Base-by-base conservation (phyloP, 2,797 vertebrate genomes). In the Labeo calbasu region DNA sequence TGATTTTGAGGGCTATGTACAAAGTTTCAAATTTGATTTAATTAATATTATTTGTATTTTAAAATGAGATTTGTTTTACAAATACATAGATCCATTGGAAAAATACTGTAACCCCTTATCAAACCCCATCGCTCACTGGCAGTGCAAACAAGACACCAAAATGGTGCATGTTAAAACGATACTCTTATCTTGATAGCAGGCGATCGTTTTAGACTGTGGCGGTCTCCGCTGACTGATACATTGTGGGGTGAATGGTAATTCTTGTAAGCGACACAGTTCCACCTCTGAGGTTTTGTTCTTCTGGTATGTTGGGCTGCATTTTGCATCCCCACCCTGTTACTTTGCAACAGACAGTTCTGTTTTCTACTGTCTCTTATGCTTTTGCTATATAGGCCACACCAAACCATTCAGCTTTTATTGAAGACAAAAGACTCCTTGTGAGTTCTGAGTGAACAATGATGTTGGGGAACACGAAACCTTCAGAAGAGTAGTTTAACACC, bases 291-390 rank as follows among this genome's bases (percentile, higher is more conserved):
- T 77, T 65, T 85, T 82, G 84, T 85, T 85, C 61, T 15, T 46
- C 13, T 19, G 21, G 21, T 36, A 70, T 63, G 53, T 63, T n/a
- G 36, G 79, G n/a, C 50, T 15, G 48, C 36, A 43, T 66, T 78
- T 57, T 79, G 57, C n/a, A 73, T 55, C 81, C 71, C 51, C 85
- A 80, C 81, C 85, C 81, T 83, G 59, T 82, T 83, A 63, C 80
- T 66, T 40, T 61, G 65, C 19, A 3, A 48, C 13, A 46, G 40
- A 57, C 23, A 50, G 76, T 78, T 82, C 36, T 65, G 68, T 66
- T 59, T 79, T 78, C 69, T 68, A 23, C n/a, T 14, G 57, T 77
- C 76, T 81, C n/a, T 36, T 43, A 72, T 82, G 75, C 19, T 55
- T 71, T 63, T 76, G 25, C 28, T 68, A 69, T 75, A 40, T 77